These are phyloP conservation scores for Campopleginae sp. DNA, from an alignment of 2,888 invertebrate genomes.

Conservation along the genomic window DNA sequence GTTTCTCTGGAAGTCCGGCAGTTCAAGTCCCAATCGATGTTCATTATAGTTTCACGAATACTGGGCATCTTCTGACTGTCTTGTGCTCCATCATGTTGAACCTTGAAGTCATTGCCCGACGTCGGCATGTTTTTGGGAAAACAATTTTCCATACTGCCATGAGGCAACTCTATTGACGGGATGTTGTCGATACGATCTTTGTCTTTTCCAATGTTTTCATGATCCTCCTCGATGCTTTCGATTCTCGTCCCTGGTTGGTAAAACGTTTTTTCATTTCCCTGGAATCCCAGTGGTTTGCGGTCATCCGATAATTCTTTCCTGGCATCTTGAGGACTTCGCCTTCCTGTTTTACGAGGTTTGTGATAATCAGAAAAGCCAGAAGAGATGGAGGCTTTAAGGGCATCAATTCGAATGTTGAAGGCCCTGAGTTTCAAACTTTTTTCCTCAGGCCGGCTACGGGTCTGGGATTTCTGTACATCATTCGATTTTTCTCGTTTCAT, in stretches of 20 bases:
- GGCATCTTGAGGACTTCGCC: constrained; percentile 4
- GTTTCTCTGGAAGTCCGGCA: background rate
- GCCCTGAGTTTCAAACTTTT: constrained; percentile 42
- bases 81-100: background rate
- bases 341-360: constrained; percentile 26
- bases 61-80: constrained; percentile 18
- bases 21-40: constrained; percentile 52
- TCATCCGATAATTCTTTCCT: constrained; percentile 46
- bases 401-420: constrained; percentile 51
- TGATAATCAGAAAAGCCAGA: constrained; percentile 46
- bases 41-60: constrained; percentile 46
- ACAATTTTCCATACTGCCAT: background rate
- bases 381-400: constrained; percentile 54
- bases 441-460: constrained; percentile 23
- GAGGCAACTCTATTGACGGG: background rate
- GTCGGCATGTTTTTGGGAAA: constrained; percentile 24
- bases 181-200: constrained; percentile 50
- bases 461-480: constrained; percentile 13
- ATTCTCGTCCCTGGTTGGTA: constrained; percentile 24
- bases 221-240: constrained; percentile 44
- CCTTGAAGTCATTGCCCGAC: background rate
- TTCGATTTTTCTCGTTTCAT: constrained; percentile 13
- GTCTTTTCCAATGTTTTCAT: constrained; percentile 47
- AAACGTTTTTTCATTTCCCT: background rate
- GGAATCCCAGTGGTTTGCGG: constrained; percentile 33